phyloP scores from a whole-genome alignment of 2,888 invertebrate genomes.

The Himalopsyche anomala region DNA sequence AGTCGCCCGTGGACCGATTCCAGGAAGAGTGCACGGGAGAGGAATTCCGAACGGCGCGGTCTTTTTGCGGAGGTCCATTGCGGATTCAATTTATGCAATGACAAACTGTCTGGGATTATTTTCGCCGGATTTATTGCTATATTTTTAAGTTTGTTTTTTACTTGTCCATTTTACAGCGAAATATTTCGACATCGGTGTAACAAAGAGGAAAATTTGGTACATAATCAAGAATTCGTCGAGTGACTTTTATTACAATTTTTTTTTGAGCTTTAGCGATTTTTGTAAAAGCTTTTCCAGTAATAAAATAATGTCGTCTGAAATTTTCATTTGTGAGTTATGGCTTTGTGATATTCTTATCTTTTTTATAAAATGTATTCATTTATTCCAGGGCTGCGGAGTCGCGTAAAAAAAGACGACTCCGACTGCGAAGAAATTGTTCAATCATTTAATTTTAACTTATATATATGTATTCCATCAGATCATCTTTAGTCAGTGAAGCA shows the following conservation, averaged over 20 bases:
- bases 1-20: conserved; percentile 47
- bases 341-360: too few relatives aligned
- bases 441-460: too few relatives aligned
- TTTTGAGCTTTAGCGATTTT: background rate
- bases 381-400: too few relatives aligned
- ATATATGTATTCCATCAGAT: too few relatives aligned
- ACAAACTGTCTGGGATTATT: conserved; percentile 45
- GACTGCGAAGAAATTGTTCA: too few relatives aligned
- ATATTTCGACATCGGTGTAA: conserved; percentile 23
- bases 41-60: conserved; percentile 48
- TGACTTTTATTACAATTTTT: background rate
- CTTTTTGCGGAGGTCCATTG: conserved; percentile 55
- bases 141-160: background rate
- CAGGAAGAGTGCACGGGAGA: conserved; percentile 58
- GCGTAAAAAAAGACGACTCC: too few relatives aligned
- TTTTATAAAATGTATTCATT: too few relatives aligned
- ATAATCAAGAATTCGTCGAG: background rate
- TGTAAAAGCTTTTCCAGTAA: too few relatives aligned
- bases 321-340: too few relatives aligned
- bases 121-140: background rate
- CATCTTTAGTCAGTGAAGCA: too few relatives aligned
- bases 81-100: conserved; percentile 62
- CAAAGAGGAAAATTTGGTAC: conserved; percentile 35
- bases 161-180: conserved; percentile 29
- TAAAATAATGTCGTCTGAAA: too few relatives aligned